Evolutionary conservation across 1,140 invertebrate genomes (phyloP), one percentile per base, ranked within the genome.

Genomic region (Tetranychus cinnabarinus): DNA sequence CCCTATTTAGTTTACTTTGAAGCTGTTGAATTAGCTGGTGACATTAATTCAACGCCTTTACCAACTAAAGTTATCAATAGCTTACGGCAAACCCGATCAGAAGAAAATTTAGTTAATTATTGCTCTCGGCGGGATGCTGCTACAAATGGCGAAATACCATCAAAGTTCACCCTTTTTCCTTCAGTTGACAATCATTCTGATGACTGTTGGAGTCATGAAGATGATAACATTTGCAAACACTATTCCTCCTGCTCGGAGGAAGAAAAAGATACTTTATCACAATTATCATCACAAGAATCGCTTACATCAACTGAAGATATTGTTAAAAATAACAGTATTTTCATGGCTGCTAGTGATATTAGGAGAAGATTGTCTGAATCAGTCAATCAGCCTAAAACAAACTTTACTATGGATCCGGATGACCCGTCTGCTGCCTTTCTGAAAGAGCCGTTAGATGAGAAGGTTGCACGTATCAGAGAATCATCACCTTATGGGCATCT

Each of bases 1-100:
- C 95, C 95, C 0, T 98, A 93, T 71, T 86, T 97, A 69, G 85
- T 98, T 67, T 98, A 97, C 73, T 85, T 96, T 39, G 95, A 98
- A 76, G 88, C 93, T 2, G 61, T 97, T 15, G 86, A 92, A 74
- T 88, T 93, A 42, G 8, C n/a, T 42, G 82, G 87, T 35, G 86
- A 95, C 69, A 78, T 89, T 52, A 65, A 85, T 64, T 82, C 80
- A 13, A 82, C 82, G 13, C 80, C 84, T 15, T 77, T 93, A 56
- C 85, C 63, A 75, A 78, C 48, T 84, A 89, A 75, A 80, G 85
- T 66, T 70, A 81, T 82, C 72, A 82, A 81, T 67, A 81, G 81
- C 10, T 73, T 90, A 63, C 76, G 88, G 66, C 89, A 92, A 70
- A 92, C 89, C 0, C 85, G 87, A 70, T 93, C 88, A 52, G 90